Conservation (phyloP, 2,888 invertebrate species). For the Ochropleura plecta region DNA sequence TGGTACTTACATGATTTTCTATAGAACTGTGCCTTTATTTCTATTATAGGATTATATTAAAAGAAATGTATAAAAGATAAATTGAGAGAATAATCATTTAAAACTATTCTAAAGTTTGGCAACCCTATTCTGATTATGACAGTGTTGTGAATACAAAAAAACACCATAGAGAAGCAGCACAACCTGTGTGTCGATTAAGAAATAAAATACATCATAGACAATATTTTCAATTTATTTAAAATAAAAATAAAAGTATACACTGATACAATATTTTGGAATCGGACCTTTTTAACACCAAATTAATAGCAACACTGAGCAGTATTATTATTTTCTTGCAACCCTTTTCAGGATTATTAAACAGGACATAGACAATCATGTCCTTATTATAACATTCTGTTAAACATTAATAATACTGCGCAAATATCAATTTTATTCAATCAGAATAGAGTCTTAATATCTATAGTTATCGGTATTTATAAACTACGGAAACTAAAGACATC, state of each 20-base stretch:
- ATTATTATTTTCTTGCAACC: constrained; percentile 44
- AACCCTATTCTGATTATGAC: constrained; percentile 65
- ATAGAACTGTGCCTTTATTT: constrained; percentile 63
- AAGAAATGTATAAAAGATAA: constrained; percentile 55
- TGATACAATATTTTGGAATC: constrained; percentile 63
- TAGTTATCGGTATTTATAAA: constrained; percentile 58
- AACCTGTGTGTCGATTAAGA: constrained; percentile 31
- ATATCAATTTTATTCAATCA: constrained; percentile 58
- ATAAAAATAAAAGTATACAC: constrained; percentile 62
- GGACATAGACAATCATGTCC: constrained; percentile 15
- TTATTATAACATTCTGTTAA: constrained; percentile 26
- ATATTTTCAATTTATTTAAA: constrained; percentile 59
- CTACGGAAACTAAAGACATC: constrained; percentile 65
- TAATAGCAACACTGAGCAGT: constrained; percentile 62
- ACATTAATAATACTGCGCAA: constrained; percentile 57
- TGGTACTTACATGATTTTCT: constrained; percentile 71
- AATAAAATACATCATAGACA: constrained; percentile 63
- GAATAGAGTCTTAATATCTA: constrained; percentile 73
- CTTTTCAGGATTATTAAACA: constrained; percentile 10
- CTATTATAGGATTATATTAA: constrained; percentile 49
- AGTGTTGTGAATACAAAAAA: constrained; percentile 37
- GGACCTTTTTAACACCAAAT: constrained; percentile 51
- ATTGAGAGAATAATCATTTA: constrained; percentile 42
- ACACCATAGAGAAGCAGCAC: constrained; percentile 26
- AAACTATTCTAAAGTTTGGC: constrained; percentile 62